phyloP scores from a whole-genome alignment of 2,888 invertebrate species.

The Dione vanillae region DNA sequence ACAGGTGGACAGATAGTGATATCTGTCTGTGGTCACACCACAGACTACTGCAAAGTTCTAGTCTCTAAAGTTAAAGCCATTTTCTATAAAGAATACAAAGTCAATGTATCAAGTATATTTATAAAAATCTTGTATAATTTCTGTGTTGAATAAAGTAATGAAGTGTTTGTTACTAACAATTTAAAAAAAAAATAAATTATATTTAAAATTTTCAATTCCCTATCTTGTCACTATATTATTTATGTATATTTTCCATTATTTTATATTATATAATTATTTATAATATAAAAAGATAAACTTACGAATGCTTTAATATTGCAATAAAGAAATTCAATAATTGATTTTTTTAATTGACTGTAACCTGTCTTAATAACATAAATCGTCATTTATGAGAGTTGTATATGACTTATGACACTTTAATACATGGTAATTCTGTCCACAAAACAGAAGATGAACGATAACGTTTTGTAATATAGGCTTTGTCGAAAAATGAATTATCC shows the following conservation, averaged over 20 bases:
- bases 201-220: too few relatives aligned
- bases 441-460: too few relatives aligned
- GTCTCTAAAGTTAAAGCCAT: not conserved
- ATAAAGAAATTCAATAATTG: constrained; percentile 14
- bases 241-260: constrained; percentile 1
- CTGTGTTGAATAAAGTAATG: not conserved
- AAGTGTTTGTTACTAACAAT: not conserved
- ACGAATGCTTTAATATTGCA: constrained; percentile 8
- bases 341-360: constrained; percentile 16
- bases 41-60: too few relatives aligned
- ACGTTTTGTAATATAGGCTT: too few relatives aligned
- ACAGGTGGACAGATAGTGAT: too few relatives aligned
- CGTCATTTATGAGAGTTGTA: not conserved
- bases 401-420: too few relatives aligned
- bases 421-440: too few relatives aligned
- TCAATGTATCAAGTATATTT: not conserved
- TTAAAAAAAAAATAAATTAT: not conserved
- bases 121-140: not conserved
- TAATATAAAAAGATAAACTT: not conserved
- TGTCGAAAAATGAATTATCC: too few relatives aligned
- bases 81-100: not conserved
- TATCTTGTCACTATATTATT: not conserved
- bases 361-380: not conserved
- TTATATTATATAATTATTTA: not conserved
- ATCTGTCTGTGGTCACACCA: too few relatives aligned